These are phyloP conservation scores for Escarpia spicata DNA, from an alignment of 2,888 invertebrate species.

Conservation along the genomic window DNA sequence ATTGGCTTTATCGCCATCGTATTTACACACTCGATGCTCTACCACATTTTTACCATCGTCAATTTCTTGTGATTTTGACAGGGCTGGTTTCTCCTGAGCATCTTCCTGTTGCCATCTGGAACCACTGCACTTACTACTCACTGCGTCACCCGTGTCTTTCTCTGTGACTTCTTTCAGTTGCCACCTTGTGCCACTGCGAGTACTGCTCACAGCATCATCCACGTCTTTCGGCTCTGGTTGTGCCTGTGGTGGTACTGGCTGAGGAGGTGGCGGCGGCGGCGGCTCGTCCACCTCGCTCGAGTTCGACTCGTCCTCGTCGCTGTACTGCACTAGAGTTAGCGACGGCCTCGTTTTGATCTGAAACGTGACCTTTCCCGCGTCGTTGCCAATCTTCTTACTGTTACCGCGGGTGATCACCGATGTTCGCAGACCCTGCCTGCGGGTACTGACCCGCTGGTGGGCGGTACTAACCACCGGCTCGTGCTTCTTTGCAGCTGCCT, in stretches of 20 bases:
- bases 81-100: not conserved
- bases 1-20: not conserved
- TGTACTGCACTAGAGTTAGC: not conserved
- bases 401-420: not conserved
- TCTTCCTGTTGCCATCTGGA: not conserved
- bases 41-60: not conserved
- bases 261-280: not conserved
- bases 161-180: not conserved
- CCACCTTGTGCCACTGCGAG: not conserved
- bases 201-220: not conserved
- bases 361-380: not conserved
- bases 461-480: not conserved
- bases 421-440: not conserved
- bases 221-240: not conserved
- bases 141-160: not conserved
- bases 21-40: not conserved
- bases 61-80: not conserved
- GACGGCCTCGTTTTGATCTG: not conserved
- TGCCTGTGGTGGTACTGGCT: not conserved
- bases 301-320: constrained; percentile 1
- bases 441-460: not conserved
- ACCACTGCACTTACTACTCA: not conserved
- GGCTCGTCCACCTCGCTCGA: not conserved
- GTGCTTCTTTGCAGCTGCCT: not conserved
- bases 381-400: not conserved